A percentile compares a stretch with the other conserved stretches of the same genome.
Evolutionary conservation across 1,140 invertebrate species (phyloP).

Genomic region (Drosophila grimshawi): DNA sequence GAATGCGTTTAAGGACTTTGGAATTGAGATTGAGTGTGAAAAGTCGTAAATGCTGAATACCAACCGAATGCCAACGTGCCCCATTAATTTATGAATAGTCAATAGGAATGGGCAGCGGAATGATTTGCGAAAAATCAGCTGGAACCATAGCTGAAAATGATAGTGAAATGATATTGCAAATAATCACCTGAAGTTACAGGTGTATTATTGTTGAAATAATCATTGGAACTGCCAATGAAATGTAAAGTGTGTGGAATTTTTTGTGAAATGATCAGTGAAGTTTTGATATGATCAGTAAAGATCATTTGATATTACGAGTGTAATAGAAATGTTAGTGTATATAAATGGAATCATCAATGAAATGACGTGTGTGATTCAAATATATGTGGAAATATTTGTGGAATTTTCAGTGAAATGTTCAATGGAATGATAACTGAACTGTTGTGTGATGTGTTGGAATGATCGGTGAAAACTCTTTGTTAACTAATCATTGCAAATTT

Average conservation of each 20-base stretch:
- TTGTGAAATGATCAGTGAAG: not conserved
- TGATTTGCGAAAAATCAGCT: not conserved
- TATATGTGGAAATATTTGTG: not conserved
- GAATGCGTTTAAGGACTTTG: not conserved
- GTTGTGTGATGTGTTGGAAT: too few species aligned
- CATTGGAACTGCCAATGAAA: not conserved
- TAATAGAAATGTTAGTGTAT: too few species aligned
- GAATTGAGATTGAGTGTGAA: too few species aligned
- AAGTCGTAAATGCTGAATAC: not conserved
- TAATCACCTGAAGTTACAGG: too few species aligned
- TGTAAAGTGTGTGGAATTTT: not conserved
- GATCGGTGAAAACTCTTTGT: not conserved
- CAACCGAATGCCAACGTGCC: slow-evolving; percentile 21
- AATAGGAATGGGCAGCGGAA: slow-evolving; percentile 7
- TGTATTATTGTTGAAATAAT: not conserved
- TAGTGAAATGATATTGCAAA: not conserved
- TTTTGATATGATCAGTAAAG: too few species aligned
- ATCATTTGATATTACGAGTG: too few species aligned
- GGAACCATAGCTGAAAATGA: not conserved
- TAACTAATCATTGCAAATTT: not conserved
- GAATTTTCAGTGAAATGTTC: not conserved
- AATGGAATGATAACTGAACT: not conserved
- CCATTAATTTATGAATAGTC: slow-evolving; percentile 3
- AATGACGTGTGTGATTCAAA: not conserved
- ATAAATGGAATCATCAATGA: not conserved